Percentiles rank a stretch among this genome's conserved stretches.
Evolutionary conservation across 2,113 vertebrate species (phyloP).

Genomic region (Burhinus bistriatus): DNA sequence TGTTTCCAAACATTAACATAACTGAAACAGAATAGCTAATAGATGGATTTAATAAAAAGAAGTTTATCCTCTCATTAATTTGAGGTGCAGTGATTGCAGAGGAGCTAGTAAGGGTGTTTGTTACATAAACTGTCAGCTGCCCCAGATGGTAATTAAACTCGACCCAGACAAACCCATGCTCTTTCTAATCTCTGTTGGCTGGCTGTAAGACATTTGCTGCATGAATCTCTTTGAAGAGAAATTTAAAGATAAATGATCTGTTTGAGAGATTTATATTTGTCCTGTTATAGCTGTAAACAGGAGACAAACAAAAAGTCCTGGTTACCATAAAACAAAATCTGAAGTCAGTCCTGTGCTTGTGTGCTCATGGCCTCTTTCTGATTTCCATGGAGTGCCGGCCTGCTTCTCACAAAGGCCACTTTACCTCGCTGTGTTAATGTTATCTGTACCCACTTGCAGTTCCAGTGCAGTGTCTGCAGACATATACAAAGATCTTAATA

Average conservation of each 20-base stretch:
- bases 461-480: background rate
- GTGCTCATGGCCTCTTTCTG: rapidly evolving
- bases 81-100: background rate
- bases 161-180: background rate
- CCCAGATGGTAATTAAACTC: background rate
- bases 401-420: background rate
- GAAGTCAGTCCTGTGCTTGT: background rate
- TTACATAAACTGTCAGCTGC: background rate
- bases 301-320: background rate
- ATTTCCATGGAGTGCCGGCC: background rate
- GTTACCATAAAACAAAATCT: background rate
- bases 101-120: background rate
- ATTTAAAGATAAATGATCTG: too few species aligned
- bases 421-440: background rate
- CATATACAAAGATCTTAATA: background rate
- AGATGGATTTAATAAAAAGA: background rate
- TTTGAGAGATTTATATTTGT: background rate
- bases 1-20: background rate
- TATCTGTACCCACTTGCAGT: background rate
- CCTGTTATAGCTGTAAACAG: background rate
- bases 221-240: background rate
- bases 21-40: background rate
- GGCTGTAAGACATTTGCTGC: background rate
- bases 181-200: background rate
- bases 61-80: background rate